phyloP scores from a whole-genome alignment of 2,888 invertebrate genomes.

The Smittia sp. region DNA sequence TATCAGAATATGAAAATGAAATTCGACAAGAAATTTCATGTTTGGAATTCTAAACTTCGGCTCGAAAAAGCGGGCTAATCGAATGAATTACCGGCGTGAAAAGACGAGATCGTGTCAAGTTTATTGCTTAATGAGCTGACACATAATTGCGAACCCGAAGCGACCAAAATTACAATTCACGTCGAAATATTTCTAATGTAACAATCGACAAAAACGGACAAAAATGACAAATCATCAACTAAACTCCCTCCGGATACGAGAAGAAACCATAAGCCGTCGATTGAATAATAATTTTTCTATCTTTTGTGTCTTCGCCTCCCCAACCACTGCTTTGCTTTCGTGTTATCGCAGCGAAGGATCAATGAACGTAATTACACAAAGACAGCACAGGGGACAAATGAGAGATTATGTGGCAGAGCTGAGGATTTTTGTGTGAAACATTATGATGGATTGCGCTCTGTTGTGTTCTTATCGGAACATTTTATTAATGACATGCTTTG shows the following conservation, averaged over 20 bases:
- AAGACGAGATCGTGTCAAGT: background rate
- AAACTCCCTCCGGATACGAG: background rate
- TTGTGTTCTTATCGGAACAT: no score
- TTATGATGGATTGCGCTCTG: background rate
- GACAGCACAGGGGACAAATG: background rate
- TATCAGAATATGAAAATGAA: no score
- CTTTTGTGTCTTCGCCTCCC: background rate
- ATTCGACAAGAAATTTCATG: no score
- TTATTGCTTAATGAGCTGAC: slow-evolving; percentile 7
- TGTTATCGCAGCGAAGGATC: background rate
- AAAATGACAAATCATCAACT: background rate
- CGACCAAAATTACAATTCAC: background rate
- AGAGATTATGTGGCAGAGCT: no score
- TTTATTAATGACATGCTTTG: no score
- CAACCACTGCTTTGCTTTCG: background rate
- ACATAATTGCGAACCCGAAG: background rate
- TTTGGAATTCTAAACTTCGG: no score
- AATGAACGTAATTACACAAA: background rate
- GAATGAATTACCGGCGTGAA: background rate
- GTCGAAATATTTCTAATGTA: background rate
- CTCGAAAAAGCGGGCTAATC: no score
- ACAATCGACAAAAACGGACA: background rate
- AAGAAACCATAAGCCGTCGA: background rate
- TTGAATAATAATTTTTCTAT: background rate
- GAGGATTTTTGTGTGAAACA: background rate